phyloP scores from a whole-genome alignment of 64 coral and sea anemone species.

The Pocillopora verrucosa region DNA sequence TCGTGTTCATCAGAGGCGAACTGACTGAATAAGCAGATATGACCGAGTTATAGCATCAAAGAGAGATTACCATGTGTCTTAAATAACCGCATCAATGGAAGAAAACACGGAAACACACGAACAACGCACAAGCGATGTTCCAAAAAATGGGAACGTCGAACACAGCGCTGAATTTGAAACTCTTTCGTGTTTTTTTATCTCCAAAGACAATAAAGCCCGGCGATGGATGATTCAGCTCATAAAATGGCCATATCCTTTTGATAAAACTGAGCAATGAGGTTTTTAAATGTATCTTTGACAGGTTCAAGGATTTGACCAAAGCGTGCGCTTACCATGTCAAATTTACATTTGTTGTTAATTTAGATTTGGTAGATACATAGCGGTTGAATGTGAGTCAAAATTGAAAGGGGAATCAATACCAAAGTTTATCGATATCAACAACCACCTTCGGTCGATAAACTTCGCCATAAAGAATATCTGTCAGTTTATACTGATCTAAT shows the following conservation, averaged over 20 bases:
- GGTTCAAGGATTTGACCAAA: neutral
- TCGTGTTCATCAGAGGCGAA: neutral
- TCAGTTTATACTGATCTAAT: neutral
- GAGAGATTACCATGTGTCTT: neutral
- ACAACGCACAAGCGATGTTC: neutral
- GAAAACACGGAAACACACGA: neutral
- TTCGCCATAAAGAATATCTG: neutral
- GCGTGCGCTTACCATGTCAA: neutral
- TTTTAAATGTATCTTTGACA: neutral
- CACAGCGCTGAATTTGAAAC: conserved; percentile 58
- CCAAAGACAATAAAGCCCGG: conserved; percentile 51
- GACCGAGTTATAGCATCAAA: neutral
- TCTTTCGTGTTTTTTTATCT: conserved; percentile 72
- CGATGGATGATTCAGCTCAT: conserved; percentile 78
- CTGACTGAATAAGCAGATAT: neutral
- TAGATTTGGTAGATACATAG: no score
- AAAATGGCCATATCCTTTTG: conserved; percentile 93
- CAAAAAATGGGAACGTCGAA: neutral
- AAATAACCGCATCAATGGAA: neutral
- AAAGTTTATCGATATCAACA: neutral
- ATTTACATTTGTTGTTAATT: neutral
- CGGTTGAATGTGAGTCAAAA: neutral
- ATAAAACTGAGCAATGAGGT: neutral
- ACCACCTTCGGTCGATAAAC: no score
- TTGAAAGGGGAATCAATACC: neutral